A percentile compares a stretch with the other conserved stretches of the same genome.
Evolutionary conservation across 2,797 vertebrate genomes (phyloP).

Genomic region (Oceanodroma leucorhoa): DNA sequence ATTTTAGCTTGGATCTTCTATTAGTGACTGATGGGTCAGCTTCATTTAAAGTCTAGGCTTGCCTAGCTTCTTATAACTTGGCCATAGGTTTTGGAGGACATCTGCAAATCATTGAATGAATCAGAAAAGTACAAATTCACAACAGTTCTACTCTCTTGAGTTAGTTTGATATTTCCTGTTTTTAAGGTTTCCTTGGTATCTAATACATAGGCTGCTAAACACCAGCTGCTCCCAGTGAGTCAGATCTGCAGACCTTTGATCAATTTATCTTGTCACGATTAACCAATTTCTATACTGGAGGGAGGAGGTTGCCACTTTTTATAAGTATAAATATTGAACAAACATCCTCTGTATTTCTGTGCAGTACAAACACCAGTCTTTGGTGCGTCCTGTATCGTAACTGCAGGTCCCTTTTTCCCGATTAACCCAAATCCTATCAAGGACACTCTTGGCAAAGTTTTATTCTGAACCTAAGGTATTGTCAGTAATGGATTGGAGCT

Average conservation of each 20-base stretch:
- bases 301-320: background rate
- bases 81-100: slow-evolving; percentile 72
- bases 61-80: slow-evolving; percentile 60
- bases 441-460: background rate
- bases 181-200: slow-evolving; percentile 82
- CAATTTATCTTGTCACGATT: slow-evolving; percentile 74
- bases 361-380: background rate
- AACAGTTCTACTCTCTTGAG: slow-evolving; percentile 71
- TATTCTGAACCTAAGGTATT: background rate
- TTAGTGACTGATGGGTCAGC: slow-evolving; percentile 7
- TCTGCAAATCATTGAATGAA: slow-evolving; percentile 81
- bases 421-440: background rate
- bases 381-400: background rate
- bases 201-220: slow-evolving; percentile 72
- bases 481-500: background rate
- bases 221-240: slow-evolving; percentile 75
- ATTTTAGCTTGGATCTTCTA: background rate
- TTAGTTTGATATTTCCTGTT: slow-evolving; percentile 82
- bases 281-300: slow-evolving; percentile 63
- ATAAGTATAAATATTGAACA: slow-evolving; percentile 42
- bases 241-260: slow-evolving; percentile 72
- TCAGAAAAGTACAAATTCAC: slow-evolving; percentile 75
- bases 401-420: background rate
- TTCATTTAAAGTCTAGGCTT: slow-evolving; percentile 26
- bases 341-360: background rate